Evolutionary conservation across 1,140 invertebrate genomes (phyloP), one percentile per base, ranked within the genome.

Genomic region (Drosophila pallidifrons): DNA sequence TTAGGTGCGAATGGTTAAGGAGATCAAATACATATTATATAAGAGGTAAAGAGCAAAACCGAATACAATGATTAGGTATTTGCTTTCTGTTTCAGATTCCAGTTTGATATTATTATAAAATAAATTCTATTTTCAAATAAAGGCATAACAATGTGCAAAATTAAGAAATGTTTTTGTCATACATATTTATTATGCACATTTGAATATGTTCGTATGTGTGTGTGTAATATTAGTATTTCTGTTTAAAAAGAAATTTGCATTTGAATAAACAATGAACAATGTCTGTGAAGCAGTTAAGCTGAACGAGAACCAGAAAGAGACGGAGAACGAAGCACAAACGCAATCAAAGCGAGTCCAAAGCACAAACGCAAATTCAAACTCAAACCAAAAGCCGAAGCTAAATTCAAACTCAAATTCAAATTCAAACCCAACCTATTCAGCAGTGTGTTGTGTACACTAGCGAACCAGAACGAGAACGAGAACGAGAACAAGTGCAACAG

Each of bases 401-500:
- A 59, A n/a, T 51, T 46, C 28, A 79, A 38, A 54, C 45, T 58
- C 28, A 55, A 55, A 70, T 28, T 25, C 41, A 11, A 74, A 49
- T 10, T 54, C 2, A 8, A 58, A 51, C 55, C 55, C 54, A 58
- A 68, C 43, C 35, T 57, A 77, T 25, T 60, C 32, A 66, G 63
- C 47, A 11, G 64, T 32, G 61, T 47, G 28, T 41, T 20, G 60
- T 46, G 30, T 52, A 64, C 47, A 64, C 47, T 52, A 57, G 72
- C 70, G 49, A 77, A 81, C 69, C 80, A 82, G 71, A 79, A 69
- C 63, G 75, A 77, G 64, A 85, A 83, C 81, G 81, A 82, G 71
- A 79, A 69, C 63, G 75, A 77, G 64, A 85, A 83, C 81, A 85
- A 85, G 81, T 83, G 81, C 81, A 77, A 74, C 77, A 81, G 77